A percentile compares a stretch with the other conserved stretches of the same genome.
Conservation (phyloP, 2,888 invertebrate genomes). For the Drosophila anomalipes region DNA sequence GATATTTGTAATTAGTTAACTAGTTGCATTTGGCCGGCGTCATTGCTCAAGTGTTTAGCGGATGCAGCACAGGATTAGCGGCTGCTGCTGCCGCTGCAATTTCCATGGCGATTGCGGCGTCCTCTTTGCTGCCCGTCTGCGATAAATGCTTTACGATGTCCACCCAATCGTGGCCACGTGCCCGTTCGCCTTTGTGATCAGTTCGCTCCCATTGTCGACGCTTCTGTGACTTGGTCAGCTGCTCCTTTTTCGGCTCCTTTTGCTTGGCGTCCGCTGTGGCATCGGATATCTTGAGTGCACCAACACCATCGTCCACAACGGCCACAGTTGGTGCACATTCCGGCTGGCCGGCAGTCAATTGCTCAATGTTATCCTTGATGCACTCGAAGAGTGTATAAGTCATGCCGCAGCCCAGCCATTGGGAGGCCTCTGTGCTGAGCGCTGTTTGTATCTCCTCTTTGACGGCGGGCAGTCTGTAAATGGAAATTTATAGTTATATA, state of each 20-base stretch:
- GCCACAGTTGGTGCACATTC: constrained; percentile 84
- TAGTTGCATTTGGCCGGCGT: constrained; percentile 25
- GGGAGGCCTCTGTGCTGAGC: constrained; percentile 90
- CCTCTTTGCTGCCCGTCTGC: constrained; percentile 87
- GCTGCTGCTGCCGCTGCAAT: constrained; percentile 41
- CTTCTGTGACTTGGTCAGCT: constrained; percentile 96
- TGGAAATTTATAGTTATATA: constrained; percentile 12
- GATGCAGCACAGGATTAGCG: constrained; percentile 37
- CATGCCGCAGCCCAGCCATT: constrained; percentile 96
- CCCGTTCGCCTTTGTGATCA: constrained; percentile 93
- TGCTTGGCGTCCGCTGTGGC: constrained; percentile 85
- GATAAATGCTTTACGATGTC: constrained; percentile 98
- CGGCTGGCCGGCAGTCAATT: constrained; percentile 90
- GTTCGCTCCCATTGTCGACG: constrained; percentile 94
- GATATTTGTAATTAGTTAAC: constrained; percentile 31
- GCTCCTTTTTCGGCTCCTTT: constrained; percentile 91
- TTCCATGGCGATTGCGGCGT: constrained; percentile 51
- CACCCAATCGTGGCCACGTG: constrained; percentile 97
- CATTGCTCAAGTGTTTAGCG: constrained; percentile 32
- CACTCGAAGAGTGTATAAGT: constrained; percentile 97
- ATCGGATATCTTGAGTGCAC: constrained; percentile 83
- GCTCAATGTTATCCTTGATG: constrained; percentile 92
- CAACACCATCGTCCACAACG: constrained; percentile 74
- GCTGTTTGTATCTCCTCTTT: constrained; percentile 89
- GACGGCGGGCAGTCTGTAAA: constrained; percentile 88